These are phyloP conservation scores for Chlorops oryzae DNA, from an alignment of 1,140 invertebrate species.

Conservation along the genomic window DNA sequence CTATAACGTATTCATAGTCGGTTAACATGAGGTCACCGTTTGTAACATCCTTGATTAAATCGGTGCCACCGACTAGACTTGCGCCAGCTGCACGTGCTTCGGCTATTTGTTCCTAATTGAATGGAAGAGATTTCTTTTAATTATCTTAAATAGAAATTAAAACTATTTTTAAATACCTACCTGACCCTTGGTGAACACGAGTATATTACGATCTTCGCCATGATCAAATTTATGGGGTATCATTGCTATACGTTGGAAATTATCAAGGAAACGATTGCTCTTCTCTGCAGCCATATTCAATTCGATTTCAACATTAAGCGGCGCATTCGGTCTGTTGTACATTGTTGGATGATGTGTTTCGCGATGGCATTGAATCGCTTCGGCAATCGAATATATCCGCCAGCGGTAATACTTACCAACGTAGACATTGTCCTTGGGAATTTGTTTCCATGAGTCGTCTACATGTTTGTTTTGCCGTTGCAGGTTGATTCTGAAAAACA, in stretches of 20 bases:
- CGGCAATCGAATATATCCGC: slow-evolving; percentile 59
- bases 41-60: slow-evolving; percentile 69
- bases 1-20: slow-evolving; percentile 69
- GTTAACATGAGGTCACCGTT: slow-evolving; percentile 59
- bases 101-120: slow-evolving; percentile 50
- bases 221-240: slow-evolving; percentile 62
- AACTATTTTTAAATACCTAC: slow-evolving; percentile 19
- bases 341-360: slow-evolving; percentile 73
- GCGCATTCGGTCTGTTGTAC: slow-evolving; percentile 62
- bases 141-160: neutral
- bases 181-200: slow-evolving; percentile 64
- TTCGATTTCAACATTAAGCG: slow-evolving; percentile 61
- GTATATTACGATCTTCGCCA: slow-evolving; percentile 56
- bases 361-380: slow-evolving; percentile 66
- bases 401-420: slow-evolving; percentile 55
- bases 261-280: slow-evolving; percentile 56
- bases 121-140: neutral
- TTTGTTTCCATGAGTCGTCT: slow-evolving; percentile 55
- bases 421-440: slow-evolving; percentile 63
- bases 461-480: slow-evolving; percentile 48
- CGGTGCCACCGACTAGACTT: slow-evolving; percentile 58
- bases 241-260: slow-evolving; percentile 55
- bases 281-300: slow-evolving; percentile 61
- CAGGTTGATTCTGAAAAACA: slow-evolving; percentile 30
- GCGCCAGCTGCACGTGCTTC: slow-evolving; percentile 63